These are phyloP conservation scores for Brotula barbata DNA, from an alignment of 2,797 vertebrate genomes.

Conservation along the genomic window DNA sequence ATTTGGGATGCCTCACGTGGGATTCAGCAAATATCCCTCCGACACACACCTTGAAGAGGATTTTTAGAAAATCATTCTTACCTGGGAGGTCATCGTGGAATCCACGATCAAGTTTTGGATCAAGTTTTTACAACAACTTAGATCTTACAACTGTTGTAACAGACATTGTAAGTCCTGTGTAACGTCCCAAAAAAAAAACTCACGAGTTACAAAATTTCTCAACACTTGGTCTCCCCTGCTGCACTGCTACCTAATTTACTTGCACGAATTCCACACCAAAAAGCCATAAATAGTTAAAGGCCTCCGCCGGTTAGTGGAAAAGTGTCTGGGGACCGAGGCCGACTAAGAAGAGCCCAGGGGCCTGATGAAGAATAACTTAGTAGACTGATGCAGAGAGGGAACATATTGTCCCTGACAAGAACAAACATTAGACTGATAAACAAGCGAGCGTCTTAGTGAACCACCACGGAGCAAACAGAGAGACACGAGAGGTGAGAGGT, in stretches of 20 bases:
- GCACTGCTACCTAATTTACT: slow-evolving; percentile 46
- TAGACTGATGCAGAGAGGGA: slow-evolving; percentile 53
- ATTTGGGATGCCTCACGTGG: slow-evolving; percentile 46
- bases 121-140: no score
- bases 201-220: slow-evolving; percentile 40
- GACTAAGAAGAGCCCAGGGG: slow-evolving; percentile 70
- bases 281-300: slow-evolving; percentile 65
- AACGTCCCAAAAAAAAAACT: slow-evolving; percentile 1
- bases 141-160: no score
- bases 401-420: slow-evolving; percentile 74
- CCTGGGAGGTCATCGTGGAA: background rate
- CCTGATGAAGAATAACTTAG: slow-evolving; percentile 65
- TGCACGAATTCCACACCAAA: slow-evolving; percentile 39
- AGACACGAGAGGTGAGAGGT: slow-evolving; percentile 43
- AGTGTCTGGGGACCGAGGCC: slow-evolving; percentile 65
- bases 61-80: background rate
- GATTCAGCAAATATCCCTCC: slow-evolving; percentile 26
- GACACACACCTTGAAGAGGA: slow-evolving; percentile 5
- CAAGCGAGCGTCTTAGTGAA: slow-evolving; percentile 61
- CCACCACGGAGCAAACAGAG: slow-evolving; percentile 39
- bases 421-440: slow-evolving; percentile 71
- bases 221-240: slow-evolving; percentile 37
- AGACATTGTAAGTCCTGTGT: no score
- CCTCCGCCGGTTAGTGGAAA: slow-evolving; percentile 60
- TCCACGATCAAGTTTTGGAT: background rate